Conservation (phyloP, 2,888 invertebrate genomes). For the Deilephila porcellus region DNA sequence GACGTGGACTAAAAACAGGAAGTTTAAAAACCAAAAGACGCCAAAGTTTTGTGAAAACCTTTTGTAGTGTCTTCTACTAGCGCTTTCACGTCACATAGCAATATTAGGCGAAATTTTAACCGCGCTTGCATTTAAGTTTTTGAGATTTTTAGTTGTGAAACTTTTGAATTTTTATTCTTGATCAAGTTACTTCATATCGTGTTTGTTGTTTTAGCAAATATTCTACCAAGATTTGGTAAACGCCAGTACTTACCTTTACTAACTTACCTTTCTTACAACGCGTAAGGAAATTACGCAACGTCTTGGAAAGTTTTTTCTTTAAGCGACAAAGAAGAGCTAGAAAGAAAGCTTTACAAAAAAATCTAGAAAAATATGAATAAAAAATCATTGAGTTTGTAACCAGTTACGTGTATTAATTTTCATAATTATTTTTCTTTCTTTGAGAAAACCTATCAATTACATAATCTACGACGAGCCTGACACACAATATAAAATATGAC, state of each 20-base stretch:
- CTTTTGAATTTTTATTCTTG: neutral
- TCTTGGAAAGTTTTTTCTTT: neutral
- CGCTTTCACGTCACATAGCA: neutral
- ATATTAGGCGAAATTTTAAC: neutral
- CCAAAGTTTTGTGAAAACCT: conserved; percentile 47
- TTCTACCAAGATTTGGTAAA: neutral
- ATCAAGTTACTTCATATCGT: neutral
- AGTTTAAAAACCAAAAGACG: conserved; percentile 49
- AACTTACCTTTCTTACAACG: no score
- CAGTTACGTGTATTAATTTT: no score
- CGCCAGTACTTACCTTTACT: no score
- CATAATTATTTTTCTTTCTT: no score
- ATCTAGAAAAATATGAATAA: neutral
- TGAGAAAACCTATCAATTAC: no score
- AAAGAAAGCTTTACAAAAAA: neutral
- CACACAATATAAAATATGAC: no score
- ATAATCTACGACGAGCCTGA: no score
- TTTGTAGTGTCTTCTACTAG: conserved; percentile 37
- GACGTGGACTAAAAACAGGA: conserved; percentile 52
- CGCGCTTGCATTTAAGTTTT: neutral
- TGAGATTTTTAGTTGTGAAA: neutral
- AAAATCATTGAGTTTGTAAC: no score
- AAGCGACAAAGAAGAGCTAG: neutral
- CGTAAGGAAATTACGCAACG: neutral
- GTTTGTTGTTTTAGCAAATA: neutral